Conservation (phyloP, 2,888 invertebrate species). For the Creontiades dilutus region DNA sequence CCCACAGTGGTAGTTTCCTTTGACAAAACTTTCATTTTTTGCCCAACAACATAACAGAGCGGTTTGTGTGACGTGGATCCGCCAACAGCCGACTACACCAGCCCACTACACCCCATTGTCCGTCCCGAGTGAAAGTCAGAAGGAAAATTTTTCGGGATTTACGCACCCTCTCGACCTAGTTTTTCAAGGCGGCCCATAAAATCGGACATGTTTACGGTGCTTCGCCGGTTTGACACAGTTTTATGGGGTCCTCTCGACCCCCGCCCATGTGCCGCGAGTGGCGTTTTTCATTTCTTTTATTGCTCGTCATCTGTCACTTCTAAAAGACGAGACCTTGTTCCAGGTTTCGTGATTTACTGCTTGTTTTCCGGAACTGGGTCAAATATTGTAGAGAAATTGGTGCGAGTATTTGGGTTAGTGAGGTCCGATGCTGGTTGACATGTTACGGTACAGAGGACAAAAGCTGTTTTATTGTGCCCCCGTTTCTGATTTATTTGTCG, state of each 20-base stretch:
- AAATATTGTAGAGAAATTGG: neutral
- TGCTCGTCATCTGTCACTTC: neutral
- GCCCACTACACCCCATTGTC: no score
- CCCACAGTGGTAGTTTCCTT: no score
- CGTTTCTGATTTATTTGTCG: no score
- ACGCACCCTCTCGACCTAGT: conserved; percentile 7
- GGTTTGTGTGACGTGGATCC: no score
- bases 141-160: neutral
- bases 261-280: neutral
- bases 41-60: no score
- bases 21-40: no score
- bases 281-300: conserved; percentile 9
- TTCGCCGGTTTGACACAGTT: conserved; percentile 12
- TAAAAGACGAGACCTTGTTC: neutral
- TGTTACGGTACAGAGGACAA: neutral
- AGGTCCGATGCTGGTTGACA: neutral
- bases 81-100: no score
- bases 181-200: neutral
- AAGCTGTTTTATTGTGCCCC: neutral
- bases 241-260: conserved; percentile 6
- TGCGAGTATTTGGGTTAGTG: neutral
- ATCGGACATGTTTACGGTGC: conserved; percentile 20
- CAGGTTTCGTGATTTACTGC: conserved; percentile 2
- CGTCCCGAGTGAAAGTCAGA: no score
- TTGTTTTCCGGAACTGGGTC: neutral